Evolutionary conservation across 2,113 vertebrate genomes (phyloP), one percentile per base, ranked within the genome.

Genomic region (Craseonycteris thonglongyai): DNA sequence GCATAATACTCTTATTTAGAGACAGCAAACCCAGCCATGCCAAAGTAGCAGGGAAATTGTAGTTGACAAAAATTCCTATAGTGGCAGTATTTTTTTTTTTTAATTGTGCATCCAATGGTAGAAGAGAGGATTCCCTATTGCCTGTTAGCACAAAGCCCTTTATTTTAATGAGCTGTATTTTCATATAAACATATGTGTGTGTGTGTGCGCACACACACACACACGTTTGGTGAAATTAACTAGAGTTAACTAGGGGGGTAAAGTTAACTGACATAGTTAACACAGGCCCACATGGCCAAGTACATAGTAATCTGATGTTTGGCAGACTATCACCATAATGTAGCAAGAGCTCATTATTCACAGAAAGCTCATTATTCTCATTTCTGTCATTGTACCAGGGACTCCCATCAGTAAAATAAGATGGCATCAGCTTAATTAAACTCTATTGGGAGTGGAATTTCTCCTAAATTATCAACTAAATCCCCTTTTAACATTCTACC

Each of bases 341-440:
- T 79, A 87, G 49, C 26, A 76, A 81, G 71, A 81, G 72, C 35
- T 54, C 80, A n/a, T 85, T 90, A 51, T 69, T 85, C 71, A 85
- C 63, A 80, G 65, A 80, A 83, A 68, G 79, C 51, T 87, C 59
- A 59, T 79, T 92, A 82, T 80, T 93, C 51, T 95, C 38, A 92
- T 51, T 71, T 91, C 92, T 75, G 38, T 40, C 90, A 87, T 61
- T 88, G 88, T 84, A 87, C 28, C 61, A 16, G 40, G 42, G 58
- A 71, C 15, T 81, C 47, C 30, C 40, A 59, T 71, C 40, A 49
- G 45, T 65, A 85, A 92, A 92, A 79, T 65, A 72, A 83, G 56
- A 91, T 38, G 30, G 51, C 72, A 88, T 82, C 40, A 79, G 65
- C 33, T 84, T 95, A 66, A 90, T 87, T 90, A 68, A 90, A 83